Evolutionary conservation across 2,797 vertebrate genomes (phyloP).

Genomic region (Glossophaga mutica): DNA sequence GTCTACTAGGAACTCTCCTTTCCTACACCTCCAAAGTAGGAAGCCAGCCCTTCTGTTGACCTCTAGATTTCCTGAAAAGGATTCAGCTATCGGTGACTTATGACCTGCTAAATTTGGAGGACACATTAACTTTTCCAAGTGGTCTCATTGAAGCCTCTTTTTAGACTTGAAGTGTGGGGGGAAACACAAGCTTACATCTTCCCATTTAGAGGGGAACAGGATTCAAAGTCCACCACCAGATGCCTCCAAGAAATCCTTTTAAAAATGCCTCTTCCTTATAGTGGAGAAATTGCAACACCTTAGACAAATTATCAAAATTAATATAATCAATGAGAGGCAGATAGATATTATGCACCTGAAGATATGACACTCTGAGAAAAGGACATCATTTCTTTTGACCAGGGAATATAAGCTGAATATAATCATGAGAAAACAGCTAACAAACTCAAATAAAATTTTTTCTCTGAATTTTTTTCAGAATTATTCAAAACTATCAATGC

Average conservation of each 20-base stretch:
- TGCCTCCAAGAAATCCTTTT: not conserved
- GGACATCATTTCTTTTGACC: not conserved
- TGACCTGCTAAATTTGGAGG: not conserved
- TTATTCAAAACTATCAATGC: constrained; percentile 18
- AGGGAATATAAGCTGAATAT: not conserved
- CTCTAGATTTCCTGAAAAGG: not conserved
- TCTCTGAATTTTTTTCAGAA: not conserved
- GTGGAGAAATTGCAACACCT: not conserved
- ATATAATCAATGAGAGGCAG: not conserved
- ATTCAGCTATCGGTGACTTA: not conserved
- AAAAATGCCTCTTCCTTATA: not conserved
- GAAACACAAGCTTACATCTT: not conserved
- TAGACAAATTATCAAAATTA: not conserved
- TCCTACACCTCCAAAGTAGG: not conserved
- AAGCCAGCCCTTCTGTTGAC: not conserved
- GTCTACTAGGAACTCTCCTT: not conserved
- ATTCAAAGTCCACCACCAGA: not conserved
- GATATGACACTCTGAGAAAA: not conserved
- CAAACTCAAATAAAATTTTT: constrained; percentile 2
- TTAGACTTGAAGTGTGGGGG: not conserved
- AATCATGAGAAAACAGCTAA: constrained; percentile 26
- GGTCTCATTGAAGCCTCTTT: not conserved
- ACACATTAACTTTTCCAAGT: not conserved
- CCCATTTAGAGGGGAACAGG: not conserved
- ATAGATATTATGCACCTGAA: not conserved